Conservation (phyloP, 2,888 invertebrate species). For the Parelbella ahira region DNA sequence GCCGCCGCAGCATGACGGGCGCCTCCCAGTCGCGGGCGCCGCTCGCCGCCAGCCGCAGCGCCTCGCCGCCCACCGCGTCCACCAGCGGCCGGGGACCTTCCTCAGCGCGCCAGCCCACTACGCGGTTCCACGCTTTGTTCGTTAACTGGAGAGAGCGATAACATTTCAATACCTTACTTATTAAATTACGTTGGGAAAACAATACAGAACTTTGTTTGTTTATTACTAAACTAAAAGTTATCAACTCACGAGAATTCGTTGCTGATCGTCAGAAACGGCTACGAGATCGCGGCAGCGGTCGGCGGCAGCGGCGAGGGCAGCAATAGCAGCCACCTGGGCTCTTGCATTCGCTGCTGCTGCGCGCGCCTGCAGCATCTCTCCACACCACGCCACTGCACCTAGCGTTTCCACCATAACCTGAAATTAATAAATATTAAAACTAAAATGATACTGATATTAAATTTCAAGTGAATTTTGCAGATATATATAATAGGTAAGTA, state of each 20-base stretch:
- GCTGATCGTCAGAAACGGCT: constrained; percentile 92
- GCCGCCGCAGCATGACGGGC: constrained; percentile 87
- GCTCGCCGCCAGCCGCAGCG: constrained; percentile 73
- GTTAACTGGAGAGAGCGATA: too few relatives aligned
- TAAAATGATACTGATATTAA: too few relatives aligned
- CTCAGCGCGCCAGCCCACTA: constrained; percentile 83
- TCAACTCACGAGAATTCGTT: constrained; percentile 86
- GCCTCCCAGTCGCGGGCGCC: constrained; percentile 88
- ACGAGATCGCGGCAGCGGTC: constrained; percentile 93
- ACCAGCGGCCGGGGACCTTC: constrained; percentile 56
- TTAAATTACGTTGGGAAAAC: too few relatives aligned
- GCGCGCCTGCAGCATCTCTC: constrained; percentile 89
- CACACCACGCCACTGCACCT: constrained; percentile 81
- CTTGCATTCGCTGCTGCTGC: constrained; percentile 88
- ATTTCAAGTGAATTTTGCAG: too few relatives aligned
- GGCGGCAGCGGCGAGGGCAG: constrained; percentile 91
- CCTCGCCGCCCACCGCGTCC: constrained; percentile 73
- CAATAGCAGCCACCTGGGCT: constrained; percentile 88
- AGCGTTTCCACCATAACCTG: constrained; percentile 86
- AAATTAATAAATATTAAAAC: too few relatives aligned
- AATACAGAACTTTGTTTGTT: too few relatives aligned
- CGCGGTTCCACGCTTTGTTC: constrained; percentile 91
- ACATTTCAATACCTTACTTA: too few relatives aligned
- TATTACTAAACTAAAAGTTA: too few relatives aligned
- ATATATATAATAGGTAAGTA: too few relatives aligned